phyloP scores from a whole-genome alignment of 1,140 invertebrate species.

The Ruditapes philippinarum region DNA sequence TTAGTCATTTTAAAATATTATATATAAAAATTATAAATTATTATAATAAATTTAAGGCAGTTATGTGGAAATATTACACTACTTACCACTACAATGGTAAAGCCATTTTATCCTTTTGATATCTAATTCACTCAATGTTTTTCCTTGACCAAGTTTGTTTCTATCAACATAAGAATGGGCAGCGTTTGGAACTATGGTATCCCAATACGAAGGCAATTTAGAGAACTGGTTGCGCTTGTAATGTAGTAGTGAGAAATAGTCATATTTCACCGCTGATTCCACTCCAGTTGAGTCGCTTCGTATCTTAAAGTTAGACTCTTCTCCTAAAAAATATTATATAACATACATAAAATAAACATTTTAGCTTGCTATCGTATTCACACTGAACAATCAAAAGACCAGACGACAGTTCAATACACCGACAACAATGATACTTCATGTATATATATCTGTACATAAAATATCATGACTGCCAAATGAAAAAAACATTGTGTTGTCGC shows the following conservation, averaged over 20 bases:
- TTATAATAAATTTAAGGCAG: too few relatives aligned
- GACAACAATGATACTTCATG: too few relatives aligned
- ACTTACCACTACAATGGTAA: constrained; percentile 73
- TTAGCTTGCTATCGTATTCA: too few relatives aligned
- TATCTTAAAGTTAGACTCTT: not conserved
- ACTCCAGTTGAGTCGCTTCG: constrained; percentile 4
- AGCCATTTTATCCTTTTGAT: constrained; percentile 73
- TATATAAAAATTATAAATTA: too few relatives aligned
- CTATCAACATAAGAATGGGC: constrained; percentile 63
- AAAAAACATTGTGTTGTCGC: too few relatives aligned
- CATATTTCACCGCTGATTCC: not conserved
- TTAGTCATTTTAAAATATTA: too few relatives aligned
- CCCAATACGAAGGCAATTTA: not conserved
- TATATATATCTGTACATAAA: too few relatives aligned
- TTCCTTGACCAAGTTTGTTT: constrained; percentile 73
- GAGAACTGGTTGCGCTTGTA: constrained; percentile 52
- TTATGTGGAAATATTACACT: not conserved
- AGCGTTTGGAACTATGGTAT: constrained; percentile 79
- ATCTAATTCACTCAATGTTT: constrained; percentile 73
- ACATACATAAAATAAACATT: too few relatives aligned
- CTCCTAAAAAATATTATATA: not conserved
- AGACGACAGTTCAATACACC: too few relatives aligned
- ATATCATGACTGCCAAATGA: too few relatives aligned
- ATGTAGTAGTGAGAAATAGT: constrained; percentile 39
- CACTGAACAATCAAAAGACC: too few relatives aligned